Base-by-base conservation (phyloP, 1,140 invertebrate species). In the Euborellia annulipes region DNA sequence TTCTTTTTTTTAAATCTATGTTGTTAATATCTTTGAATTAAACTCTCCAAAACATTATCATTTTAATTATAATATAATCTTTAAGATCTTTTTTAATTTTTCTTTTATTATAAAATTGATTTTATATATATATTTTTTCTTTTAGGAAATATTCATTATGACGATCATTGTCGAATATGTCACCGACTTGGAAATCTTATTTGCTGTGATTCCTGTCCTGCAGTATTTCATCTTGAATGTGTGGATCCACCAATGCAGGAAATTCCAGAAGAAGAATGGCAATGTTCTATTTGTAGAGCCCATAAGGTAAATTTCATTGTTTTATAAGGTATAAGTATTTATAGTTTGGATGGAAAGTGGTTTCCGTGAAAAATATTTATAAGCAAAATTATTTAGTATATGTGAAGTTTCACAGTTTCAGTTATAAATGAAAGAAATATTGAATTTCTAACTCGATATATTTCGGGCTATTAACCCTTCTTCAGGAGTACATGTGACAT, bases 181-280 rank as follows among this genome's bases (percentile, higher is more conserved):
- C 91, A 96, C 64, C 82, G 90, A 53, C 66, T 95, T 27, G 93
- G 93, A 13, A 90, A 97, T 66, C 68, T 98, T 27, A 63, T 98
- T 1, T 96, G 92, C 61, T 98, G 93, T 68, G 92, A 97, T 65
- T 91, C 86, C 6, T 97, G 93, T 62, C 86, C 92, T 39, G 92
- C 92, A 23, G 91, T 96, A 16, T 97, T 89, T 64, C 93, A 98
- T 66, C 69, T 97, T 56, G 83, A 87, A 55, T 98, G 93, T 70
- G 83, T 95, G 19, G 89, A 94, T 59, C 92, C 92, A 34, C 89
- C 92, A 7, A 66, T 96, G 57, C 76, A 82, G 20, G 80, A 94
- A 68, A 86, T 95, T 40, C 92, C 92, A 36, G 83, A 87, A 36
- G 89, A 94, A 67, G 92, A 96, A 57, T 97, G 92, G 92, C 82